phyloP scores from a whole-genome alignment of 1,140 invertebrate genomes.

The Samia ricini region DNA sequence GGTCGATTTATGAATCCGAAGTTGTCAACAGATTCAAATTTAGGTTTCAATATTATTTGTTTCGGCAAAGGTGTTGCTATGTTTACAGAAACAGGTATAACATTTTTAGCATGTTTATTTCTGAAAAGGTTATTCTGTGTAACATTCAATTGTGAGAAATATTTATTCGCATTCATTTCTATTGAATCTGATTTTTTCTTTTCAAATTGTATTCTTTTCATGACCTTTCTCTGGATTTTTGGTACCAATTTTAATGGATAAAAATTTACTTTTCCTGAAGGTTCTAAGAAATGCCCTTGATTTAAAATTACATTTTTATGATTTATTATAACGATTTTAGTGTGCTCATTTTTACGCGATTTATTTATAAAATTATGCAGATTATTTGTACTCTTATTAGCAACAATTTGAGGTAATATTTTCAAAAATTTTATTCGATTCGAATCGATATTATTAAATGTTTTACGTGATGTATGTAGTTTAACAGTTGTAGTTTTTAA shows the following conservation, averaged over 20 bases:
- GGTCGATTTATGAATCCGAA: not conserved
- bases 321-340: not conserved
- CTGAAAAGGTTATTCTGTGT: too few relatives aligned
- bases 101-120: not conserved
- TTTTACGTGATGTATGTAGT: too few relatives aligned
- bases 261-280: conserved; percentile 34
- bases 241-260: conserved; percentile 28
- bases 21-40: conserved; percentile 27
- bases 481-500: too few relatives aligned
- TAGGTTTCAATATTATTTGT: conserved; percentile 29
- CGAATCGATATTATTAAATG: too few relatives aligned
- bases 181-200: conserved; percentile 24
- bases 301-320: conserved; percentile 5
- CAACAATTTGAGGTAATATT: too few relatives aligned
- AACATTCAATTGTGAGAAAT: too few relatives aligned
- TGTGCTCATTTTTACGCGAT: not conserved
- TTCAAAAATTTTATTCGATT: too few relatives aligned
- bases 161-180: not conserved
- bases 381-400: not conserved
- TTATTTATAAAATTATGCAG: not conserved
- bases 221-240: conserved; percentile 26
- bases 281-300: conserved; percentile 17
- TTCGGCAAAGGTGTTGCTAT: conserved; percentile 17
- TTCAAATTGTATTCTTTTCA: conserved; percentile 31
- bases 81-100: conserved; percentile 10